phyloP scores from a whole-genome alignment of 2,113 vertebrate species.

The Cebidichthys violaceus region DNA sequence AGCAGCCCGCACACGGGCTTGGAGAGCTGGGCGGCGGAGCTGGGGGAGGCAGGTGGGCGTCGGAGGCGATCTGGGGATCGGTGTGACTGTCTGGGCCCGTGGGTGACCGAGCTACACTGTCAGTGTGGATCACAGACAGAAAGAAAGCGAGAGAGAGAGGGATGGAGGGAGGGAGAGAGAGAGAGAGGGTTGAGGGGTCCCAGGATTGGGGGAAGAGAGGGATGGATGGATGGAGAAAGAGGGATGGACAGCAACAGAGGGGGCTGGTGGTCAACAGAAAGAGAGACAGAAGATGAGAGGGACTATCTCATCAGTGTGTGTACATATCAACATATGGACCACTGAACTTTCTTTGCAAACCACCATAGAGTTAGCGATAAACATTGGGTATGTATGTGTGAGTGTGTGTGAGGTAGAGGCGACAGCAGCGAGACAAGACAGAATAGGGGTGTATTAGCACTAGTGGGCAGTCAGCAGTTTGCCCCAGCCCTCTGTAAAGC shows the following conservation, averaged over 20 bases:
- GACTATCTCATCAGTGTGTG: conserved; percentile 37
- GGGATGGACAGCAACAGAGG: neutral
- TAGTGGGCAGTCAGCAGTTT: conserved; percentile 86
- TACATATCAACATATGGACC: conserved; percentile 18
- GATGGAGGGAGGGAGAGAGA: conserved; percentile 47
- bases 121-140: conserved; percentile 34
- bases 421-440: conserved; percentile 69
- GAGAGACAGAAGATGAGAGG: conserved; percentile 34
- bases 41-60: conserved; percentile 47
- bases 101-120: conserved; percentile 41
- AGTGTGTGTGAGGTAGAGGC: conserved; percentile 22
- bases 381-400: conserved; percentile 2
- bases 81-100: conserved; percentile 43
- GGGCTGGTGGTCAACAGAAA: conserved; percentile 25
- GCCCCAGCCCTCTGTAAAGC: conserved; percentile 74
- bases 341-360: conserved; percentile 35
- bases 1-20: conserved; percentile 49
- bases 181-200: conserved; percentile 51
- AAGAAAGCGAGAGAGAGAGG: conserved; percentile 49
- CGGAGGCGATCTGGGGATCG: conserved; percentile 34
- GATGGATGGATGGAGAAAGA: conserved; percentile 4
- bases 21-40: conserved; percentile 43
- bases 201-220: conserved; percentile 6
- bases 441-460: conserved; percentile 76
- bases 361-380: neutral